Evolutionary conservation across 2,113 vertebrate species (phyloP).

Genomic region (Talpa occidentalis): DNA sequence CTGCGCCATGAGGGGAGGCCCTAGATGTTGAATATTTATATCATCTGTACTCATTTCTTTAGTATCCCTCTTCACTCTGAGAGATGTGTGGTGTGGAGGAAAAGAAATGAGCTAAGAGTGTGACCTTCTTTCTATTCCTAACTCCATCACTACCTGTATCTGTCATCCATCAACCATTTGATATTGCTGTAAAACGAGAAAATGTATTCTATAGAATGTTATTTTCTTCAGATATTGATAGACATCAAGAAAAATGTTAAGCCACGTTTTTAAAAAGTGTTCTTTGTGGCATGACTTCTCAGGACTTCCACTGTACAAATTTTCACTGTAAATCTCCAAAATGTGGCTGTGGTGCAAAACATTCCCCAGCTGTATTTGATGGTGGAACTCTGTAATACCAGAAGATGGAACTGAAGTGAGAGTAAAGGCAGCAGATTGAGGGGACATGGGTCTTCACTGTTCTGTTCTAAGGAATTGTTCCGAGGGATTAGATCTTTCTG

Average conservation of each 20-base stretch:
- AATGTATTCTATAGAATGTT: not conserved
- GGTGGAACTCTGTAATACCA: not conserved
- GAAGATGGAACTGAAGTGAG: not conserved
- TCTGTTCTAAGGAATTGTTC: not conserved
- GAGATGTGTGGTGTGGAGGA: not conserved
- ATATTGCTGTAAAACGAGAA: not conserved
- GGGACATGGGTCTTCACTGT: not conserved
- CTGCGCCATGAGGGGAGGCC: no score
- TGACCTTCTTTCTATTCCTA: not conserved
- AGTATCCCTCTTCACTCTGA: not conserved
- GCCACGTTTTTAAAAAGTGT: not conserved
- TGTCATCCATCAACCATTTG: not conserved
- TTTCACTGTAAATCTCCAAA: not conserved
- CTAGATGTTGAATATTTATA: not conserved
- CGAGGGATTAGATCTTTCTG: not conserved
- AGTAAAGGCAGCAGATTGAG: not conserved
- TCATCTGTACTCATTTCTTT: not conserved
- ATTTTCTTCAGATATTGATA: constrained; percentile 1
- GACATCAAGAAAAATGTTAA: not conserved
- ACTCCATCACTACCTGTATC: not conserved
- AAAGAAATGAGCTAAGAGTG: not conserved
- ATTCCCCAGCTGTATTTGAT: not conserved
- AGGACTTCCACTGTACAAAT: not conserved
- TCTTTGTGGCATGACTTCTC: not conserved
- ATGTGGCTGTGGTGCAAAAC: no score